Percentiles rank a stretch among this genome's conserved stretches.
Conservation (phyloP, 2,113 vertebrate genomes). For the Motacilla alba region DNA sequence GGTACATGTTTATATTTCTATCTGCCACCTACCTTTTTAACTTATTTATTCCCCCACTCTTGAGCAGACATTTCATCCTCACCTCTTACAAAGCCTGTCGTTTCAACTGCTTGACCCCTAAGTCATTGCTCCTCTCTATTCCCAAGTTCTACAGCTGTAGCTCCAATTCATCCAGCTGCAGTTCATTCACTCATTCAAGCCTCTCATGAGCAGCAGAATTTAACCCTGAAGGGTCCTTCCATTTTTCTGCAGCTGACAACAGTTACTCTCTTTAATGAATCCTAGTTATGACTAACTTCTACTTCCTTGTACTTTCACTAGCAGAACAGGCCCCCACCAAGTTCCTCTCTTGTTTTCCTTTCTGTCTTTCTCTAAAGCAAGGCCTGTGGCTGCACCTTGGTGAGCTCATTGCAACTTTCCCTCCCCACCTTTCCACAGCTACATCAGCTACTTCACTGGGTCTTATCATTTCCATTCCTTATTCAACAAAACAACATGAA, state of each 20-base stretch:
- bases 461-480: not conserved
- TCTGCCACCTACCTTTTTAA: not conserved
- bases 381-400: not conserved
- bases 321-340: not conserved
- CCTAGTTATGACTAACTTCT: not conserved
- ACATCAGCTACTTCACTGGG: not conserved
- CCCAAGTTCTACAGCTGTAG: not conserved
- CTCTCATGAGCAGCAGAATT: not conserved
- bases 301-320: not conserved
- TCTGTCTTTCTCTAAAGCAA: not conserved
- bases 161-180: not conserved
- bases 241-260: not conserved
- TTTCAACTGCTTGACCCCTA: not conserved
- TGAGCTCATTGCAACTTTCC: not conserved
- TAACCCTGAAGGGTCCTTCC: not conserved
- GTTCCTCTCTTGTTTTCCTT: not conserved
- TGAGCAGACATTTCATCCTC: not conserved
- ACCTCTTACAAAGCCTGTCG: not conserved
- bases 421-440: not conserved
- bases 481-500: not conserved
- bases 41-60: not conserved
- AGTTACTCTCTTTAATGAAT: not conserved
- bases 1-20: not conserved
- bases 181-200: not conserved
- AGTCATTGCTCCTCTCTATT: not conserved